Base-by-base conservation (phyloP, 2,888 invertebrate species). In the Hirtodrosophila alboralis region DNA sequence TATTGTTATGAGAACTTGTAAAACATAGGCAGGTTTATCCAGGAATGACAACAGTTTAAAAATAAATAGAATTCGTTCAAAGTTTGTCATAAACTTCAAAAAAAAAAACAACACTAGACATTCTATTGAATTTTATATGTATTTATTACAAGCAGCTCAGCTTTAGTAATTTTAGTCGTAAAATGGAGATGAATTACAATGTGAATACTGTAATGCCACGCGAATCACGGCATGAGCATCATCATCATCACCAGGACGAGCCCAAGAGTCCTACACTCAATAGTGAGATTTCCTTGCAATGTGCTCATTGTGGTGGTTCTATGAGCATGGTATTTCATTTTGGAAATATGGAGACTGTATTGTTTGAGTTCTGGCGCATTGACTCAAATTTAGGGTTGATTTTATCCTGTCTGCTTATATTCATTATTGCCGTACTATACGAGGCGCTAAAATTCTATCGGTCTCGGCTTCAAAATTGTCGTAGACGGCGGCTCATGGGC, bases 361-460 rank as follows among this genome's bases (percentile, higher is more conserved):
- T 81, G 1, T 83, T 81, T 9, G 26, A 40, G 6, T 79, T 49
- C 44, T 81, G 81, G 85, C 56, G 28, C 1, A 66, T 64, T 1
- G 27, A 61, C 0, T 34, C 69, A 0, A 14, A 36, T 0, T 0
- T 45, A 8, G 4, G 43, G 0, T 7, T 81, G 28, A 2, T 31
- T 0, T 2, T 68, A 1, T 74, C 81, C 28, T 85, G 80, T 13
- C 0, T 79, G 0, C 0, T 54, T 1, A 43, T 85, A 4, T 76
- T 81, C 13, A 1, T 83, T 6, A 34, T 85, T 1, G 81, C 71
- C 27, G 12, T 81, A 1, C 13, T 64, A 1, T 81, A 81, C 10
- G 81, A 81, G 41, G 80, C 41, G 0, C 43, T 81, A 0, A 81
- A 81, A 13, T 74, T 51, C 30, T 79, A 58, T 30, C 69, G 81